Base-by-base conservation (phyloP, 2,113 vertebrate genomes). In the Lathamus discolor region DNA sequence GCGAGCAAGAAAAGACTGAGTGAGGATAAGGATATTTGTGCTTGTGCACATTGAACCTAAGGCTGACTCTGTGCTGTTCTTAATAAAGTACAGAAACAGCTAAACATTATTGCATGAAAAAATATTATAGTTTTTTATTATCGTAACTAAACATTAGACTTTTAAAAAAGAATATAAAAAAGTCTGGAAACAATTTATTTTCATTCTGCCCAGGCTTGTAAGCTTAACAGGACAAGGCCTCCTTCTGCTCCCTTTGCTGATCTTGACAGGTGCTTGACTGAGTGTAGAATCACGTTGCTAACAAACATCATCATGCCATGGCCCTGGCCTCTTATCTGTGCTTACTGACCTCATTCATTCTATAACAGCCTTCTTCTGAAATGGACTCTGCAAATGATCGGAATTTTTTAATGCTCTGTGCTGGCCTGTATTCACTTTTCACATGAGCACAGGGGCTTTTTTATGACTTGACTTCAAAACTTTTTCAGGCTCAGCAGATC, bases 251-350 rank as follows among this genome's bases (percentile, higher is more conserved):
- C 27, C 5, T 83, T 83, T 55, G n/a, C 5, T 48, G 44, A 41
- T 69, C 35, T 73, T 61, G 66, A 68, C 75, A 85, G 73, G 44
- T 51, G 48, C n/a, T 82, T 63, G n/a, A 51, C 33, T 55, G 55
- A 61, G 31, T 25, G 44, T 19, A 28, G 83, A 84, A 31, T 41
- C 74, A 75, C 0, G 0, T 33, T 70, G 43, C 39, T 55, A 48
- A 35, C 37, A 89, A 74, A 57, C 16, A 22, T 33, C 4, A 1
- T 8, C 43, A 12, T 75, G 33, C 57, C 51, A 54, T 29, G 24
- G 31, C 57, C 17, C 23, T 51, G 41, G 31, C n/a, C 41, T 81
- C 68, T 57, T 59, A 55, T 67, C 28, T 0, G 0, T 67, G 51
- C n/a, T 37, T 35, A 18, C 14, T 57, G 68, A 66, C 37, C 28